These are phyloP conservation scores for Lithodes maja DNA, from an alignment of 2,888 invertebrate species.

Conservation along the genomic window DNA sequence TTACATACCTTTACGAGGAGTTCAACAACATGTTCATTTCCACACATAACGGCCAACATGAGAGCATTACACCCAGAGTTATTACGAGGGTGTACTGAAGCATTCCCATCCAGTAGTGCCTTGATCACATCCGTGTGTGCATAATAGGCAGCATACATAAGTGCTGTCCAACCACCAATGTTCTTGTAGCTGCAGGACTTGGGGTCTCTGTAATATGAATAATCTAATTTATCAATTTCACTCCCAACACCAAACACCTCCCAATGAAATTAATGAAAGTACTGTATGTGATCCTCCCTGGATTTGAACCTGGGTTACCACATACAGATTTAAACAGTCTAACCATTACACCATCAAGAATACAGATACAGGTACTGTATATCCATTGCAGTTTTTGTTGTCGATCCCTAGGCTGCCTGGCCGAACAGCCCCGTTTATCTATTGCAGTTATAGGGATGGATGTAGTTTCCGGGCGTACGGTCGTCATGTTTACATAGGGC, in stretches of 20 bases:
- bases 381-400: background rate
- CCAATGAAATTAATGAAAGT: no score
- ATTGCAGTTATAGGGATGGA: no score
- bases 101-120: constrained; percentile 72
- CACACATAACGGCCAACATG: constrained; percentile 77
- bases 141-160: constrained; percentile 76
- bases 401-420: no score
- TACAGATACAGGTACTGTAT: background rate
- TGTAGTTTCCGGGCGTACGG: no score
- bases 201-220: constrained; percentile 32
- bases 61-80: constrained; percentile 75
- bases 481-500: no score
- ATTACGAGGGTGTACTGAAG: constrained; percentile 55
- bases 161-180: constrained; percentile 75
- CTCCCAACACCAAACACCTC: no score
- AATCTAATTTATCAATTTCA: no score
- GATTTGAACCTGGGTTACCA: no score
- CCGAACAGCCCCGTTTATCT: no score
- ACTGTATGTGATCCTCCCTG: no score
- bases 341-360: no score
- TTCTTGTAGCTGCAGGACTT: constrained; percentile 71
- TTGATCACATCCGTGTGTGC: constrained; percentile 75
- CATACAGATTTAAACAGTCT: no score
- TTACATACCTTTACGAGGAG: constrained; percentile 74
- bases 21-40: constrained; percentile 75